Evolutionary conservation across 2,797 vertebrate species (phyloP).

Genomic region (Limosa lapponica): DNA sequence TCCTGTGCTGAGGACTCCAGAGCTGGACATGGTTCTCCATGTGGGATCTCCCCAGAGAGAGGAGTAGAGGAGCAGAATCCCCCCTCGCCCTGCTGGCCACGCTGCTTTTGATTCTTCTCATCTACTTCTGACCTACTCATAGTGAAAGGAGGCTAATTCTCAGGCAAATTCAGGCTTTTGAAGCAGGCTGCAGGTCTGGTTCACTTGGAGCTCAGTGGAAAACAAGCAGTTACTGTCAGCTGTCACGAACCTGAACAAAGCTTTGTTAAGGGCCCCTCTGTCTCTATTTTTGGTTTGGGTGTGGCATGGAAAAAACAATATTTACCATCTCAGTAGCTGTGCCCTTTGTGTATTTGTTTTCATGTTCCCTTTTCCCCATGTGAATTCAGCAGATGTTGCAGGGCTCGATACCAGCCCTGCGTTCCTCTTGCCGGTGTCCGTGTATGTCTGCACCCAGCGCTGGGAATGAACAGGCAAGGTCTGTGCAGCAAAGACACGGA

Average conservation of each 20-base stretch:
- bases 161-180: neutral
- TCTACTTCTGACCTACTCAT: neutral
- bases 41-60: too few relatives aligned
- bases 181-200: neutral
- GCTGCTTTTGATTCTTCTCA: neutral
- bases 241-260: neutral
- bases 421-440: neutral
- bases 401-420: neutral
- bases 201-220: neutral
- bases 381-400: conserved; percentile 58
- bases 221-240: neutral
- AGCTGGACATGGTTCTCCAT: too few relatives aligned
- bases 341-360: conserved; percentile 58
- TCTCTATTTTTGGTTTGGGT: conserved; percentile 72
- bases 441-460: neutral
- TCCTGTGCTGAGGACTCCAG: too few relatives aligned
- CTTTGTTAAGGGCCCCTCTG: conserved; percentile 51
- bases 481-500: neutral
- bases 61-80: too few relatives aligned
- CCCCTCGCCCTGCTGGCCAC: too few relatives aligned
- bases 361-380: conserved; percentile 28
- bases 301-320: conserved; percentile 74
- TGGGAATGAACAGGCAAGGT: neutral
- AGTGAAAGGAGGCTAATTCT: neutral
- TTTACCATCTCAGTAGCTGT: conserved; percentile 68